Percentiles rank a stretch among this genome's conserved stretches.
These are phyloP conservation scores for Lota lota DNA, from an alignment of 2,113 vertebrate genomes.

Conservation along the genomic window DNA sequence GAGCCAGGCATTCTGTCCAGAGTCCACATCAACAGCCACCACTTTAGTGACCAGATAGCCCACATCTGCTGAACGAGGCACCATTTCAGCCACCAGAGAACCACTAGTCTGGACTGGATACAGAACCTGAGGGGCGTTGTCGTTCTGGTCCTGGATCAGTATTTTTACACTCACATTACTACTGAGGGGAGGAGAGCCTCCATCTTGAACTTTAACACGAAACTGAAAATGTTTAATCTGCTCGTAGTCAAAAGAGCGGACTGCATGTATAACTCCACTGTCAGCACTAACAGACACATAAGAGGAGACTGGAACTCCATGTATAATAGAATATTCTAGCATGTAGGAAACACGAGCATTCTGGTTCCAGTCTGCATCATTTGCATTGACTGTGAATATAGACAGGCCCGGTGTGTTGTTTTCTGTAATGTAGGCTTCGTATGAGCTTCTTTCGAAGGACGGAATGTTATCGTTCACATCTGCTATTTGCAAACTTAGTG, in stretches of 20 bases:
- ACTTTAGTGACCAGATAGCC: slow-evolving; percentile 67
- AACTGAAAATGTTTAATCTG: no score
- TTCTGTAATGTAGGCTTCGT: slow-evolving; percentile 53
- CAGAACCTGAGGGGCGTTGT: no score
- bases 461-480: slow-evolving; percentile 57
- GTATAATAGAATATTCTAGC: slow-evolving; percentile 66
- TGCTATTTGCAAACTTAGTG: slow-evolving; percentile 53
- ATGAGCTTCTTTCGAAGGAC: slow-evolving; percentile 50
- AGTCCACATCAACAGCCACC: slow-evolving; percentile 64
- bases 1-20: slow-evolving; percentile 67
- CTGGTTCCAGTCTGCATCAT: slow-evolving; percentile 71
- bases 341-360: slow-evolving; percentile 81
- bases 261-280: no score
- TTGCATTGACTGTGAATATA: slow-evolving; percentile 62
- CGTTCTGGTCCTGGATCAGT: no score
- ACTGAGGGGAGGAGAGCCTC: no score
- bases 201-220: no score
- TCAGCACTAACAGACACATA: no score
- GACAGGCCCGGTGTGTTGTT: slow-evolving; percentile 69
- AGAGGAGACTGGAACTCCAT: slow-evolving; percentile 68
- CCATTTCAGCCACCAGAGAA: no score
- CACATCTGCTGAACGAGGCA: slow-evolving; percentile 56
- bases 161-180: no score
- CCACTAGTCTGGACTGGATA: no score
- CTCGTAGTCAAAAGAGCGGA: no score